A percentile compares a stretch with the other conserved stretches of the same genome.
Evolutionary conservation across 2,797 vertebrate species (phyloP).

Genomic region (Sibirionetta formosa): DNA sequence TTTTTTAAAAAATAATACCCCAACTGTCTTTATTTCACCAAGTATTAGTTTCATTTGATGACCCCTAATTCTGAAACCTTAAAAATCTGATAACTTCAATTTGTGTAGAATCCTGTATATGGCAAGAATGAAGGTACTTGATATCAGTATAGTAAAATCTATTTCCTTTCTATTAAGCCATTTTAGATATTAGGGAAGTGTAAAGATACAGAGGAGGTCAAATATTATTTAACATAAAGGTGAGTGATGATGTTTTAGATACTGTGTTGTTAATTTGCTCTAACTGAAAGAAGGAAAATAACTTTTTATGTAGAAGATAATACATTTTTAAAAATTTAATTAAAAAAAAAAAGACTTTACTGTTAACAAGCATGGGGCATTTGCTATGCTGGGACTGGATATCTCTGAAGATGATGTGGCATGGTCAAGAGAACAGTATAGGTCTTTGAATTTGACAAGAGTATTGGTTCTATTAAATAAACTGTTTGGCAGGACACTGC

Average conservation of each 20-base stretch:
- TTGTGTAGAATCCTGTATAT: not conserved
- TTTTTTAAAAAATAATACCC: not conserved
- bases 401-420: not conserved
- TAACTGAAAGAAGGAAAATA: not conserved
- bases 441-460: not conserved
- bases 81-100: not conserved
- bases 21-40: not conserved
- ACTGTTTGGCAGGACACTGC: not conserved
- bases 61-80: not conserved
- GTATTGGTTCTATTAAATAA: not conserved
- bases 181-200: not conserved
- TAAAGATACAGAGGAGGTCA: not conserved
- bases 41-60: not conserved
- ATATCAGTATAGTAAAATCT: not conserved
- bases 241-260: not conserved
- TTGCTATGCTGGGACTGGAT: not conserved
- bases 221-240: not conserved
- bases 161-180: not conserved
- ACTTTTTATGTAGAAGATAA: not conserved
- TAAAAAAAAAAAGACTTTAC: not conserved
- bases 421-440: not conserved
- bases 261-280: not conserved
- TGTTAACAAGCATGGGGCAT: not conserved
- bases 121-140: not conserved
- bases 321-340: not conserved